Percentiles rank a stretch among this genome's conserved stretches.
These are phyloP conservation scores for Cryptus viduatorius DNA, from an alignment of 2,888 invertebrate genomes.

Conservation along the genomic window DNA sequence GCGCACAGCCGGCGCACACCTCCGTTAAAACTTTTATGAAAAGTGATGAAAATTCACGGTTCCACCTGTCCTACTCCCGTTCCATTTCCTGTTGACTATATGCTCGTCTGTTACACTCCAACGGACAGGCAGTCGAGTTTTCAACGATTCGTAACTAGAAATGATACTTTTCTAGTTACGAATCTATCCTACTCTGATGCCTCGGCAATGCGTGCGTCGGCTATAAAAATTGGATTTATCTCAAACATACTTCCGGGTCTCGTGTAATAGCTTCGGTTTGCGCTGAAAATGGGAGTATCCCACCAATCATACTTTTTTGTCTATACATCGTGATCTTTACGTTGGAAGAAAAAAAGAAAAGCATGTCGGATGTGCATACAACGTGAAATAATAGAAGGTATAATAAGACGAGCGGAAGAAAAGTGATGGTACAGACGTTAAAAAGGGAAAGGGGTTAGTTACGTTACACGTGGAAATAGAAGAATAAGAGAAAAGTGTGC, in stretches of 20 bases:
- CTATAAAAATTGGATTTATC: slow-evolving; percentile 11
- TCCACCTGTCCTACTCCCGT: slow-evolving; percentile 40
- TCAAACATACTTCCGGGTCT: not conserved
- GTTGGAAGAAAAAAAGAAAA: not conserved
- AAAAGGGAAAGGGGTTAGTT: slow-evolving; percentile 23
- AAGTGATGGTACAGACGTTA: not conserved
- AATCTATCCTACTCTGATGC: slow-evolving; percentile 27
- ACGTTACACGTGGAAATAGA: slow-evolving; percentile 22
- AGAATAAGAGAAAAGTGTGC: slow-evolving; percentile 44
- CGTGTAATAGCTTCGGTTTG: not conserved
- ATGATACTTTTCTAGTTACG: slow-evolving; percentile 53
- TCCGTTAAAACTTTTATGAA: slow-evolving; percentile 63
- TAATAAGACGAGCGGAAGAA: slow-evolving; percentile 3
- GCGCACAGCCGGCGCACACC: slow-evolving; percentile 24
- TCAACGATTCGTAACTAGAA: slow-evolving; percentile 45
- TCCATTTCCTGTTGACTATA: slow-evolving; percentile 33
- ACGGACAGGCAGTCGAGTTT: slow-evolving; percentile 13
- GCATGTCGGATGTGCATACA: not conserved
- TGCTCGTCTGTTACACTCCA: slow-evolving; percentile 21
- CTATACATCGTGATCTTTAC: too few relatives aligned
- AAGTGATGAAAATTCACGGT: slow-evolving; percentile 64
- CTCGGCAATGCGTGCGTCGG: not conserved
- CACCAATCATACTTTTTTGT: not conserved
- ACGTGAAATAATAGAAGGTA: slow-evolving; percentile 24
- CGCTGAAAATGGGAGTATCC: not conserved